phyloP scores from a whole-genome alignment of 2,888 invertebrate species.

The Spicauda simplicius region DNA sequence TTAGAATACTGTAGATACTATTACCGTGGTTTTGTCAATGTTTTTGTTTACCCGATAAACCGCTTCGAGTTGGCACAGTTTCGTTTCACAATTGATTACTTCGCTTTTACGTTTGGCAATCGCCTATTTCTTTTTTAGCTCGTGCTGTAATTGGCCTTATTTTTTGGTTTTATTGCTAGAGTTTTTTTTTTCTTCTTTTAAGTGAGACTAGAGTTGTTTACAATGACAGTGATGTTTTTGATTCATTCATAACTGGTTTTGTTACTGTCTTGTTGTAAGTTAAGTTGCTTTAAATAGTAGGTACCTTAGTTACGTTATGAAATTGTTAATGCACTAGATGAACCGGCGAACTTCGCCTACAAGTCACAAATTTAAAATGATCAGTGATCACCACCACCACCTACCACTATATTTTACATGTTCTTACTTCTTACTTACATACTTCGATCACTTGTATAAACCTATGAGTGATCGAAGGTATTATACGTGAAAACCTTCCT shows the following conservation, averaged over 20 bases:
- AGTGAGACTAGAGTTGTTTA: not conserved
- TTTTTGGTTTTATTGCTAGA: not conserved
- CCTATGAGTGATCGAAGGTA: too few relatives aligned
- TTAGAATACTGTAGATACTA: too few relatives aligned
- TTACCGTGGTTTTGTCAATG: too few relatives aligned
- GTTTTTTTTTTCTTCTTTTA: not conserved
- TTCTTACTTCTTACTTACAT: too few relatives aligned
- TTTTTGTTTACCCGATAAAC: slow-evolving; percentile 45
- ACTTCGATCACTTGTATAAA: too few relatives aligned
- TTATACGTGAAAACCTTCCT: too few relatives aligned
- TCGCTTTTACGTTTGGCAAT: slow-evolving; percentile 17
- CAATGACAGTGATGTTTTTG: not conserved
- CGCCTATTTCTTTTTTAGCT: slow-evolving; percentile 6
- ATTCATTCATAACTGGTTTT: not conserved
- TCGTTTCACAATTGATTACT: slow-evolving; percentile 37
- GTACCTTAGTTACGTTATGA: too few relatives aligned
- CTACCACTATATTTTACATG: too few relatives aligned
- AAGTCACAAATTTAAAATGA: too few relatives aligned
- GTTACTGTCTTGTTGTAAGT: not conserved
- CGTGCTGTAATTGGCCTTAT: slow-evolving; percentile 20
- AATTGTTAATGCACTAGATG: too few relatives aligned
- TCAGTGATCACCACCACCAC: too few relatives aligned
- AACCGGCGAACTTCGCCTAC: too few relatives aligned
- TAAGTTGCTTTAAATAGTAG: not conserved
- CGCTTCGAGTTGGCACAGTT: slow-evolving; percentile 41